Evolutionary conservation across 2,113 vertebrate genomes (phyloP).

Genomic region (Paralichthys olivaceus): DNA sequence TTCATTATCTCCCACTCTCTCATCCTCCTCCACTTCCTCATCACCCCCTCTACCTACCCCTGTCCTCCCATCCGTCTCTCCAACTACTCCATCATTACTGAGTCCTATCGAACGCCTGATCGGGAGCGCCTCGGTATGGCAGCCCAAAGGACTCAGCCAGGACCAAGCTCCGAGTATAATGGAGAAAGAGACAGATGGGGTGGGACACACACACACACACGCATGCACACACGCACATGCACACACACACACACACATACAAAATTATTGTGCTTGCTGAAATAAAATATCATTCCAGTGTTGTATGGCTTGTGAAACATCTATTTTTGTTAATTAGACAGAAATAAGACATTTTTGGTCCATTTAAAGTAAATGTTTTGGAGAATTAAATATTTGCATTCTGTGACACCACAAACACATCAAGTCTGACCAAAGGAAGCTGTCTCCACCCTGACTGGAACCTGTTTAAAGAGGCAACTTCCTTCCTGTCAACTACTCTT

Average conservation of each 20-base stretch:
- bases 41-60: background rate
- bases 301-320: too few species aligned
- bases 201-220: constrained; percentile 71
- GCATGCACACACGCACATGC: background rate
- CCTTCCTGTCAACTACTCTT: too few species aligned
- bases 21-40: background rate
- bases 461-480: too few species aligned
- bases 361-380: background rate
- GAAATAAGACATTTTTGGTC: background rate
- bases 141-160: constrained; percentile 83
- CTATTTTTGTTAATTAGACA: too few species aligned
- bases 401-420: too few species aligned
- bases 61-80: constrained; percentile 5
- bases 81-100: constrained; percentile 60
- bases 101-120: constrained; percentile 88
- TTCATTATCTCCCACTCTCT: constrained; percentile 1
- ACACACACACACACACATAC: background rate
- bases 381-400: too few species aligned
- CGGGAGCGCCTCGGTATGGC: constrained; percentile 89
- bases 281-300: too few species aligned
- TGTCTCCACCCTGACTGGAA: too few species aligned
- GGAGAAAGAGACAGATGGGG: constrained; percentile 85
- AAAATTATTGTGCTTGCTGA: too few species aligned
- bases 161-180: constrained; percentile 80
- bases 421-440: too few species aligned